Evolutionary conservation across 2,888 invertebrate species (phyloP).

Genomic region (Microchrysa polita): DNA sequence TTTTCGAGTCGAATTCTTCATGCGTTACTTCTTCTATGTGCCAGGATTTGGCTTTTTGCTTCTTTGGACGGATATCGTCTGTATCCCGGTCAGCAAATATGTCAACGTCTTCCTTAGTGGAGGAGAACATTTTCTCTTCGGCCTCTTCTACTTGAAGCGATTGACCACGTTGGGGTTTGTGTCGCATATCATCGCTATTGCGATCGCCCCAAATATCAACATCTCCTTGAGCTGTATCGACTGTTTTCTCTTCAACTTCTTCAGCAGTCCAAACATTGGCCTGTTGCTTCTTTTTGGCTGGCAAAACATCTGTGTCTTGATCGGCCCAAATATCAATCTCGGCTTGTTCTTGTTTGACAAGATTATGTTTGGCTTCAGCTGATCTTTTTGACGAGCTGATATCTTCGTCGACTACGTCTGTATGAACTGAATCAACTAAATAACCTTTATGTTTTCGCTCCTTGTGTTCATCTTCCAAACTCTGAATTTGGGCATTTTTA

Average conservation of each 20-base stretch:
- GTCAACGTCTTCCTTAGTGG: constrained; percentile 35
- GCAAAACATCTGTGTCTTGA: constrained; percentile 9
- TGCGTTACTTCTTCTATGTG: constrained; percentile 30
- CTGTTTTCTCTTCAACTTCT: constrained; percentile 51
- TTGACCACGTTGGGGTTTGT: constrained; percentile 2
- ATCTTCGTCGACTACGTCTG: constrained; percentile 2
- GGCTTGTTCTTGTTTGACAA: constrained; percentile 3
- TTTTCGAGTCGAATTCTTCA: constrained; percentile 24
- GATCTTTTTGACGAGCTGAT: background rate
- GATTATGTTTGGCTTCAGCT: background rate
- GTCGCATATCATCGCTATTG: constrained; percentile 31
- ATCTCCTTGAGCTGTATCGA: constrained; percentile 48
- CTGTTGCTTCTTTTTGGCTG: constrained; percentile 23
- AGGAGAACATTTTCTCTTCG: constrained; percentile 31
- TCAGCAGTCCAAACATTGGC: constrained; percentile 44
- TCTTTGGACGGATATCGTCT: constrained; percentile 24
- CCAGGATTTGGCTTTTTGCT: constrained; percentile 23
- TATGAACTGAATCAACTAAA: constrained; percentile 12
- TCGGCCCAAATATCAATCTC: constrained; percentile 35
- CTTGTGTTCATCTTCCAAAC: background rate
- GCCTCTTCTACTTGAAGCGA: constrained; percentile 5
- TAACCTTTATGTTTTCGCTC: constrained; percentile 13
- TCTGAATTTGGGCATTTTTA: background rate
- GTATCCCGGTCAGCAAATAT: constrained; percentile 37
- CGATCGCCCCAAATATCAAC: constrained; percentile 27